Base-by-base conservation (phyloP, 2,888 invertebrate genomes). In the Xylocampa areola region DNA sequence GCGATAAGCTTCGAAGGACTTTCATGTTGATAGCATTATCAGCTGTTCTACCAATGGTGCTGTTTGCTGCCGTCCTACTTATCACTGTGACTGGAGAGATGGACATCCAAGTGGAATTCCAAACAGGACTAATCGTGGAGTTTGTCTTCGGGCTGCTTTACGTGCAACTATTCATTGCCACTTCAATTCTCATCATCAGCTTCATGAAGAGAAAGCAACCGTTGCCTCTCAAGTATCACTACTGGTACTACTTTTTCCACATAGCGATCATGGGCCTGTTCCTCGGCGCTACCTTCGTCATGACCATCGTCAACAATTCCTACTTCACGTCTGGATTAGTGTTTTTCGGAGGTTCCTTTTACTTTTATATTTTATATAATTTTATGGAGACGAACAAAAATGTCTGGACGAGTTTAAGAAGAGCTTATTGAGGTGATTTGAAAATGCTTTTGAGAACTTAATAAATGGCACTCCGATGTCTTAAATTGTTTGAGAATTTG, bases 211-310 rank as follows among this genome's bases (percentile, higher is more conserved):
- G 82, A 47, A 76, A 76, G 4, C 76, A 81, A 0, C 84, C 84
- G 0, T 45, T 84, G 0, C 40, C 71, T 14, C 33, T 82, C 7
- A 87, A 85, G 40, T 87, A 84, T 37, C 85, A 87, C 29, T 69
- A 81, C 2, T 87, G 86, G 85, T 91, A 90, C 47, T 60, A 87
- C 1, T 33, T 78, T 5, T 87, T 87, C 57, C 90, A 91, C 50
- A 43, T 84, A 0, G 49, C 72, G 0, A 67, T 84, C 1, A 88
- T 87, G 80, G 53, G 65, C 1, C 30, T 86, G 1, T 86, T 87
- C 32, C 49, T 87, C 0, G 52, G 68, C 1, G 73, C 83, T 1
- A 84, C 81, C 35, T 61, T 86, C 2, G 32, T 82, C 6, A 72
- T 91, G 70, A 84, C 87, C 0, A 54, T 69, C 0, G 58, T 84